Evolutionary conservation across 2,797 vertebrate genomes (phyloP), one percentile per base, ranked within the genome.

Genomic region (Centropyge bicolor): DNA sequence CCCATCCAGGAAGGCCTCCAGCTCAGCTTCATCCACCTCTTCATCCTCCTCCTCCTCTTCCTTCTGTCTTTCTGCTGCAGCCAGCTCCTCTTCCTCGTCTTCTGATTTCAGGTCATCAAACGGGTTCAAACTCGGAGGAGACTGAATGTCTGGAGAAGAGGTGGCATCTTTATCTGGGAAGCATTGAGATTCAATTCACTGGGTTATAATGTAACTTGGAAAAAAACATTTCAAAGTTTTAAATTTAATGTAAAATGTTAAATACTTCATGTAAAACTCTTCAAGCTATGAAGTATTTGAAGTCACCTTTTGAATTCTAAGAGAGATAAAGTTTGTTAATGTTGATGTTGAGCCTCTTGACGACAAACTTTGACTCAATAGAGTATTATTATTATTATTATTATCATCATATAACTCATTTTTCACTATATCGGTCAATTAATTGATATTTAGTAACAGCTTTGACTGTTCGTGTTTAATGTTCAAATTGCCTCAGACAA

Each of bases 151-250:
- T 1, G 94, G 71, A 69, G 94, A 92, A 3, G 93, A 94, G 2
- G 93, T 46, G 49, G 91, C 45, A 8, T 97, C 96, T 95, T 96
- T 97, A 78, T 96, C 96, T 96, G 75, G 82, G 59, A 60, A 0
- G 24, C n/a, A 66, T 40, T 11, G n/a, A 12, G 16, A 63, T 48
- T 56, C 0, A 63, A 46, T 16, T 45, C 0, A 0, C 36, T 60
- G 38, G 13, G 6, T 27, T 27, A 35, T 0, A 4, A 14, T 3
- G 10, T n/a, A 5, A 27, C 6, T 20, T 49, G 1, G 0, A 7
- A 8, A 49, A n/a, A 40, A 9, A 52, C 8, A 40, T 19, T 35
- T 45, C 8, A 0, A 19, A 16, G 17, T 31, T 45, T 74, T 64
- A 38, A 22, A 35, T 55, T 1, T 22, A 0, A 35, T 17, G 1